Evolutionary conservation across 1,140 invertebrate genomes (phyloP).

Genomic region (Cydia fagiglandana): DNA sequence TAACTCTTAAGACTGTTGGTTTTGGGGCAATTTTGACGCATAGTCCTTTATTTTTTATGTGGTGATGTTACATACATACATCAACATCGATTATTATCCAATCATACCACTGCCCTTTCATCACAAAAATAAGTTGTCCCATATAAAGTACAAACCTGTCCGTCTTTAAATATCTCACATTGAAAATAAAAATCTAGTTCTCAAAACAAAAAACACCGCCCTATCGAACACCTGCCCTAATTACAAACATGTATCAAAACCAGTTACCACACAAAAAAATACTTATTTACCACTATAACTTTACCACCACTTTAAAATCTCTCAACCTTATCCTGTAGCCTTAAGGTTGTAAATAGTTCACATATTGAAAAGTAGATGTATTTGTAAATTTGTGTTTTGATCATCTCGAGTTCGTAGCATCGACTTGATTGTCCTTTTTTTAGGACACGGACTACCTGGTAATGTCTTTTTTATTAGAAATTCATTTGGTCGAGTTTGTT

Average conservation of each 20-base stretch:
- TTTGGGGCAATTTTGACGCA: no score
- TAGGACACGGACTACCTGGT: constrained; percentile 58
- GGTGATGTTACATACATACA: background rate
- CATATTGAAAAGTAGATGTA: background rate
- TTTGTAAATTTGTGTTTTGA: constrained; percentile 18
- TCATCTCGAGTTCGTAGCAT: constrained; percentile 37
- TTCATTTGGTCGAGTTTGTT: constrained; percentile 24
- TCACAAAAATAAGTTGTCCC: constrained; percentile 1
- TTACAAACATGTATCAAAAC: constrained; percentile 57
- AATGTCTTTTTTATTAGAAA: constrained; percentile 65
- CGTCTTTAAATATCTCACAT: constrained; percentile 20
- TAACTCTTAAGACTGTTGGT: no score
- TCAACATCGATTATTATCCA: background rate
- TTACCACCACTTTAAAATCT: background rate
- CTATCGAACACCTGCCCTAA: constrained; percentile 69
- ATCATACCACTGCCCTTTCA: background rate
- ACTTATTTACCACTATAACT: constrained; percentile 26
- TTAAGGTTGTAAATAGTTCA: constrained; percentile 41
- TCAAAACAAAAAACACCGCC: constrained; percentile 40
- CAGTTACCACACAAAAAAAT: constrained; percentile 46
- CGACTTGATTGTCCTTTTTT: constrained; percentile 51
- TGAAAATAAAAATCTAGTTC: constrained; percentile 40
- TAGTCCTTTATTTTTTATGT: no score
- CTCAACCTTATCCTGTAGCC: background rate
- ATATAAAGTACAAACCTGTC: constrained; percentile 1